Percentiles rank a stretch among this genome's conserved stretches.
Evolutionary conservation across 2,113 vertebrate species (phyloP).

Genomic region (Lontra canadensis): DNA sequence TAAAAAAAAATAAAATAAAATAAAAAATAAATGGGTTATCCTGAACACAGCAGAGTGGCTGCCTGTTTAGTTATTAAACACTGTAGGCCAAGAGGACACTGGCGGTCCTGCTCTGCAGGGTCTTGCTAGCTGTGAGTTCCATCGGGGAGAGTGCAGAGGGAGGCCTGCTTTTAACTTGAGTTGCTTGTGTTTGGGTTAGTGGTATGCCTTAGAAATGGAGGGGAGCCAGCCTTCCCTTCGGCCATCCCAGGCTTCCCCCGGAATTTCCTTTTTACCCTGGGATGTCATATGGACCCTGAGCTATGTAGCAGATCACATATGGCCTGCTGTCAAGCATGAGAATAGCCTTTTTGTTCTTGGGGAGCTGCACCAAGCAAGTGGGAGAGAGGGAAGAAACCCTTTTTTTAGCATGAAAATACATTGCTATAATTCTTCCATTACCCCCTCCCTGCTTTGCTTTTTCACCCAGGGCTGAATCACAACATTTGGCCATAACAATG

Average conservation of each 20-base stretch:
- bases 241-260: slow-evolving; percentile 72
- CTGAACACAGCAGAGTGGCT: background rate
- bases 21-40: background rate
- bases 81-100: background rate
- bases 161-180: slow-evolving; percentile 68
- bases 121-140: slow-evolving; percentile 66
- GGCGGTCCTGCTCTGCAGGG: background rate
- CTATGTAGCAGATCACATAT: slow-evolving; percentile 44
- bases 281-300: slow-evolving; percentile 41
- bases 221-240: slow-evolving; percentile 68
- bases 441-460: background rate
- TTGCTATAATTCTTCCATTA: background rate
- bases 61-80: background rate
- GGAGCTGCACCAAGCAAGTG: slow-evolving; percentile 28
- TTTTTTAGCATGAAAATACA: slow-evolving; percentile 33
- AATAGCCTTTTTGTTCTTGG: slow-evolving; percentile 54
- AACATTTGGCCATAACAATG: background rate
- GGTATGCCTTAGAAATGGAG: slow-evolving; percentile 83
- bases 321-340: slow-evolving; percentile 30
- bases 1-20: no score
- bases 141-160: background rate
- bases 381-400: background rate
- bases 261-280: slow-evolving; percentile 75
- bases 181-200: slow-evolving; percentile 85
- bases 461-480: background rate